phyloP scores from a whole-genome alignment of 2,797 vertebrate genomes.

The Spinus olivaceus region DNA sequence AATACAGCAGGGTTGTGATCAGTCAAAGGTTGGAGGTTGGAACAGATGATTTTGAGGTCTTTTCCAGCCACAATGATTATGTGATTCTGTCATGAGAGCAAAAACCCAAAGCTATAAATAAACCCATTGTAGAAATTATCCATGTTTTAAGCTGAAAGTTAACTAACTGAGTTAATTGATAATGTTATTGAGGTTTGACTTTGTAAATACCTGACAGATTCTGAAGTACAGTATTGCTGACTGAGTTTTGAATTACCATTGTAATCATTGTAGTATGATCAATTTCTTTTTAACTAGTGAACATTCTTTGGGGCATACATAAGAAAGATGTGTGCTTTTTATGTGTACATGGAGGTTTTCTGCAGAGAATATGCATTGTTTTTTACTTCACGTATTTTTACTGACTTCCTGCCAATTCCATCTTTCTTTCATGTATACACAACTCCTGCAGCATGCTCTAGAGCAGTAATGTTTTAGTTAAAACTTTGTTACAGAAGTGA shows the following conservation, averaged over 20 bases:
- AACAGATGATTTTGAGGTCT: background rate
- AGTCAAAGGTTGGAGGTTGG: background rate
- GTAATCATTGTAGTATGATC: background rate
- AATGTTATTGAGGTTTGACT: constrained; percentile 9
- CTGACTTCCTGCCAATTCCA: background rate
- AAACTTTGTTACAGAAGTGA: background rate
- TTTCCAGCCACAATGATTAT: background rate
- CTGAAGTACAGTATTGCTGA: background rate
- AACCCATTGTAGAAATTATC: background rate
- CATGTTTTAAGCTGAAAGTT: background rate
- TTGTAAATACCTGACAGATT: background rate
- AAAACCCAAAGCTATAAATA: background rate
- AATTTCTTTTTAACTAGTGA: background rate
- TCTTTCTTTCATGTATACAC: background rate
- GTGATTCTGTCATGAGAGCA: background rate
- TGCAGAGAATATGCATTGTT: background rate
- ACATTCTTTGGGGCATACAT: background rate
- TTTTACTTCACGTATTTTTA: background rate
- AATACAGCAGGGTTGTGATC: background rate
- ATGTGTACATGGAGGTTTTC: background rate
- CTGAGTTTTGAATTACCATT: background rate
- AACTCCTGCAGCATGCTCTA: background rate
- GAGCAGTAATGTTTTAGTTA: background rate
- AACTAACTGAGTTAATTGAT: background rate
- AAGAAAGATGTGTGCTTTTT: background rate